Evolutionary conservation across 1,140 invertebrate genomes (phyloP).

Genomic region (Scaptodrosophila lebanonensis): DNA sequence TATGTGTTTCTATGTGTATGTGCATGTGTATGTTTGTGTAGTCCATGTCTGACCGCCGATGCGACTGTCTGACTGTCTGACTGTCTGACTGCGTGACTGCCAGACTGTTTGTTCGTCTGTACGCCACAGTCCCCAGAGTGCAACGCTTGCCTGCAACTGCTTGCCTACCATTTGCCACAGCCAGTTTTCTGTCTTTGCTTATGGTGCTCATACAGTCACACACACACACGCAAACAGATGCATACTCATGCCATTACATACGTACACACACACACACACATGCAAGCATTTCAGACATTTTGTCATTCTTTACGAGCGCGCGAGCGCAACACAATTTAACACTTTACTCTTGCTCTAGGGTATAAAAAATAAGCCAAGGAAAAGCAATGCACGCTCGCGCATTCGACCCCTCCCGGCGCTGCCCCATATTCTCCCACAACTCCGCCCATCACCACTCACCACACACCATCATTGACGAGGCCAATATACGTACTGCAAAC

Average conservation of each 20-base stretch:
- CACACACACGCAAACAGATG: too few relatives aligned
- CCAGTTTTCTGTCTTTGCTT: too few relatives aligned
- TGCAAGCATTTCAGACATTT: constrained; percentile 18
- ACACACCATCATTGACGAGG: too few relatives aligned
- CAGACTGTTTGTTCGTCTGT: background rate
- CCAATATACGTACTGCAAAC: too few relatives aligned
- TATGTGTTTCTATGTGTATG: constrained; percentile 5
- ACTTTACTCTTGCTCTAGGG: constrained; percentile 58
- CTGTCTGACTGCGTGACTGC: constrained; percentile 1
- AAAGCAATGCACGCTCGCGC: constrained; percentile 22
- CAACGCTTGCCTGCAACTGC: constrained; percentile 20
- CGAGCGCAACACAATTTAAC: constrained; percentile 64
- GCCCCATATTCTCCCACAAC: background rate
- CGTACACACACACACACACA: too few relatives aligned
- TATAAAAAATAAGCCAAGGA: constrained; percentile 37
- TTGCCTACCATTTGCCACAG: background rate
- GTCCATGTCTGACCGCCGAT: too few relatives aligned
- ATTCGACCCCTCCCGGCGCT: background rate
- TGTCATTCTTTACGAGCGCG: constrained; percentile 25
- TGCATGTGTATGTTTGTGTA: constrained; percentile 2
- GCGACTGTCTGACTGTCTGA: background rate
- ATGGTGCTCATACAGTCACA: too few relatives aligned
- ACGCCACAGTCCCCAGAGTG: constrained; percentile 32
- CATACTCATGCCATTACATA: constrained; percentile 14
- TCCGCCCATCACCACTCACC: background rate